Conservation (phyloP, 2,797 vertebrate genomes). For the Eurystomus glaucurus region DNA sequence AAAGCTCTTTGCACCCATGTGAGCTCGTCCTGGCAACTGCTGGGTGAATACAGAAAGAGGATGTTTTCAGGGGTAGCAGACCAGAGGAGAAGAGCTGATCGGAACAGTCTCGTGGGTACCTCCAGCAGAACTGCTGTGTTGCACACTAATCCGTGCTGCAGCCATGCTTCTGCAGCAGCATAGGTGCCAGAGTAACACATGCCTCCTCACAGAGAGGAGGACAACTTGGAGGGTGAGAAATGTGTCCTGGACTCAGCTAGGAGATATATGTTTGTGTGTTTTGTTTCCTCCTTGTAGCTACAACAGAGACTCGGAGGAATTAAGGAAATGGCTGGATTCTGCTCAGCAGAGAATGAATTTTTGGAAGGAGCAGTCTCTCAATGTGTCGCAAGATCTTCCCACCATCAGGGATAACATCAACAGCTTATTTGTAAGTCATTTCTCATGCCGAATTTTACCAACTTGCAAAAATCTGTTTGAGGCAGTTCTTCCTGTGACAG, state of each 20-base stretch:
- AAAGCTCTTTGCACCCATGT: not conserved
- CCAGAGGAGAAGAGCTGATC: not conserved
- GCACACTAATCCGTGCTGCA: not conserved
- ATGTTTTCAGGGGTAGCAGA: not conserved
- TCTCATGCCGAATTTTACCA: not conserved
- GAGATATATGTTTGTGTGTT: not conserved
- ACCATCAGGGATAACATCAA: constrained; percentile 80
- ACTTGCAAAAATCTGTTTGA: not conserved
- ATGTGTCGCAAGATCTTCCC: constrained; percentile 79
- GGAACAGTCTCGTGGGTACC: not conserved
- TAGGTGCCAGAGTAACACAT: not conserved
- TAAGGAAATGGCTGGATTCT: constrained; percentile 88
- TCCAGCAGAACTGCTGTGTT: not conserved
- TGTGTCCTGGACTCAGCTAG: not conserved
- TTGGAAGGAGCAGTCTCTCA: constrained; percentile 84
- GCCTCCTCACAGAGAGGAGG: not conserved
- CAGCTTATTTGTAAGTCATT: constrained; percentile 87
- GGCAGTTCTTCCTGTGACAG: not conserved
- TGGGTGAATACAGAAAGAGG: not conserved
- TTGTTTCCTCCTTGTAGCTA: constrained; percentile 84
- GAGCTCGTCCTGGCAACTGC: not conserved
- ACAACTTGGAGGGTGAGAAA: not conserved
- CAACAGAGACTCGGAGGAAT: constrained; percentile 76
- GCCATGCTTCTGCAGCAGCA: not conserved
- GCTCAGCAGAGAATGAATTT: constrained; percentile 83